phyloP scores from a whole-genome alignment of 30 jellyfish, hydroid and myxozoan genomes.

The Nemopilema nomurai region DNA sequence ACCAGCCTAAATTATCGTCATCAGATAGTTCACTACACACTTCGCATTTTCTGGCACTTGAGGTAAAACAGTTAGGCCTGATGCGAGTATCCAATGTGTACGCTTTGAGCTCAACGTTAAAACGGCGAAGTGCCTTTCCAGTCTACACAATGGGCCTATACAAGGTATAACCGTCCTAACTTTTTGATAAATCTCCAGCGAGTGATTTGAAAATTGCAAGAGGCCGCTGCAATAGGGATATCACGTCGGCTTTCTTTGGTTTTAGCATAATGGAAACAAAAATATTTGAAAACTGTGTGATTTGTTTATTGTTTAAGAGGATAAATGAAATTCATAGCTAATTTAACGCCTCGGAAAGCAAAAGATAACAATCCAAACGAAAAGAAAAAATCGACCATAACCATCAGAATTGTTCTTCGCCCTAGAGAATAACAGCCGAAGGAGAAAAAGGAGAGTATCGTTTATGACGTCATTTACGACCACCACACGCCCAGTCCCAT shows the following conservation, averaged over 20 bases:
- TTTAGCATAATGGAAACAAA: neutral
- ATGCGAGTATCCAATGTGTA: too few relatives aligned
- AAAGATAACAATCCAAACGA: neutral
- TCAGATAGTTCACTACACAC: too few relatives aligned
- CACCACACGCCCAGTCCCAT: neutral
- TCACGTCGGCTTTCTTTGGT: neutral
- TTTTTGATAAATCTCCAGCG: too few relatives aligned
- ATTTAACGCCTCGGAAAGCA: neutral
- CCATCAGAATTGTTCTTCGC: neutral
- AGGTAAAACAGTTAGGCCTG: too few relatives aligned
- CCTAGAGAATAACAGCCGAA: neutral
- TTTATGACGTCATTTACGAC: neutral
- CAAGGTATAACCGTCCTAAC: too few relatives aligned
- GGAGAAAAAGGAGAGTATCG: neutral
- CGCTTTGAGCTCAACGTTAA: too few relatives aligned
- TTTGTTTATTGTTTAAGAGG: neutral
- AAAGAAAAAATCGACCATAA: neutral
- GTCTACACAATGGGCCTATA: too few relatives aligned
- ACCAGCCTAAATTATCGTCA: too few relatives aligned
- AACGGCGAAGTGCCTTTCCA: too few relatives aligned
- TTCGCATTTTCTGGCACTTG: too few relatives aligned
- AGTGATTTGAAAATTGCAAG: too few relatives aligned
- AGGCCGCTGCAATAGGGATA: neutral
- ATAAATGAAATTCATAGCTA: neutral
- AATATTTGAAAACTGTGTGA: neutral